phyloP scores from a whole-genome alignment of 2,888 invertebrate species.

The Venusia cambrica region DNA sequence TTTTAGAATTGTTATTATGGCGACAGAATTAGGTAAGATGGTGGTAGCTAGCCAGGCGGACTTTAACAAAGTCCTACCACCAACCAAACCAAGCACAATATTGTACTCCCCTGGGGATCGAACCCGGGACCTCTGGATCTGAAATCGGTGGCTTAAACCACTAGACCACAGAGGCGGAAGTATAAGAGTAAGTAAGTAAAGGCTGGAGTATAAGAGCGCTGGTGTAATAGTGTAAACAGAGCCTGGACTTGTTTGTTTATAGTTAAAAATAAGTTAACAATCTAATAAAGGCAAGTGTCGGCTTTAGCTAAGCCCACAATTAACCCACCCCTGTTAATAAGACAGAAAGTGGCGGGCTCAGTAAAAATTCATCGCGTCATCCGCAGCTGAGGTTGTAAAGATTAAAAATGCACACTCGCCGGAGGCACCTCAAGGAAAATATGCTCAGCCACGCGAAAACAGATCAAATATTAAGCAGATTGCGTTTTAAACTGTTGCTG shows the following conservation, averaged over 20 bases:
- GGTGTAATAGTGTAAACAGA: background rate
- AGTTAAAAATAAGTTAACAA: slow-evolving; percentile 9
- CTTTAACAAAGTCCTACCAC: no score
- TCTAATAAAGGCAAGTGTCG: slow-evolving; percentile 27
- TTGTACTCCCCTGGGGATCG: no score
- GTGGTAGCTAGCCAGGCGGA: no score
- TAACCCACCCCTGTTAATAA: slow-evolving; percentile 63
- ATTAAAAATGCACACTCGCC: slow-evolving; percentile 75
- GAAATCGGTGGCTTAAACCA: no score
- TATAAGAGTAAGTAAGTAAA: no score
- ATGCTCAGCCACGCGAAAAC: slow-evolving; percentile 48
- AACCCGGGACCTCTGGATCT: no score
- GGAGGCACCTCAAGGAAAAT: slow-evolving; percentile 68
- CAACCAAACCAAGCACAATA: no score
- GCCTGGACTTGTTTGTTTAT: background rate
- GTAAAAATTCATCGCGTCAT: slow-evolving; percentile 76
- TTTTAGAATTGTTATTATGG: no score
- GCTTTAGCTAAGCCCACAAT: slow-evolving; percentile 45
- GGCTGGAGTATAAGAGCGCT: no score
- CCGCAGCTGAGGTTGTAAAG: slow-evolving; percentile 61
- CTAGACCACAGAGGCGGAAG: no score
- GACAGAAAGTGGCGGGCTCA: slow-evolving; percentile 61
- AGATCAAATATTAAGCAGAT: slow-evolving; percentile 53
- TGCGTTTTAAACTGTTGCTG: slow-evolving; percentile 16
- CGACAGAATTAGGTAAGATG: no score